Conservation (phyloP, 2,888 invertebrate species). For the Lepidonotus clava region DNA sequence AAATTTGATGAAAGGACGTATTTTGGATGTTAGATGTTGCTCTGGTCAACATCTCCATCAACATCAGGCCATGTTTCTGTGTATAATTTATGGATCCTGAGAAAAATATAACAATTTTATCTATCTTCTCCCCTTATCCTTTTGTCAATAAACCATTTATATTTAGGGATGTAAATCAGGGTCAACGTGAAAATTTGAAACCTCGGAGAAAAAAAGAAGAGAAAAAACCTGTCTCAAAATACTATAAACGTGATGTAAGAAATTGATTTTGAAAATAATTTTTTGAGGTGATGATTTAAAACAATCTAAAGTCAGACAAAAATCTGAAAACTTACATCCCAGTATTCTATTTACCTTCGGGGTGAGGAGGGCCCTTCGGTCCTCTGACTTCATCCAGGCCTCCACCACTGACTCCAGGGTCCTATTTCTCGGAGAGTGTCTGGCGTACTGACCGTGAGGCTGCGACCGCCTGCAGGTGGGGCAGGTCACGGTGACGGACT, state of each 20-base stretch:
- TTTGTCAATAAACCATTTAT: no score
- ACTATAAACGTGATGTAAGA: neutral
- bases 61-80: no score
- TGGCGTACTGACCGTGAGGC: slow-evolving; percentile 11
- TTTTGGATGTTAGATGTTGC: no score
- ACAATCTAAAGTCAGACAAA: neutral
- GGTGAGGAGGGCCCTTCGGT: neutral
- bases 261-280: neutral
- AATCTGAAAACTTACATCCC: neutral
- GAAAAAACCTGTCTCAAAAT: no score
- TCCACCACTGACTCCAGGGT: neutral
- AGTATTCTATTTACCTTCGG: neutral
- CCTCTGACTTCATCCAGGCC: slow-evolving; percentile 9
- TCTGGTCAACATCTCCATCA: no score
- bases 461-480: slow-evolving; percentile 21
- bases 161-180: no score
- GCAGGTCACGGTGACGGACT: neutral
- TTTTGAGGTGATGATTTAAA: neutral
- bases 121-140: no score
- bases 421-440: slow-evolving; percentile 15
- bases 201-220: neutral
- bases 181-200: neutral
- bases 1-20: no score
- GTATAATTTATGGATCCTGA: no score
- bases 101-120: no score